Conservation (phyloP, 2,797 vertebrate genomes). For the Ambastaia sidthimunki region DNA sequence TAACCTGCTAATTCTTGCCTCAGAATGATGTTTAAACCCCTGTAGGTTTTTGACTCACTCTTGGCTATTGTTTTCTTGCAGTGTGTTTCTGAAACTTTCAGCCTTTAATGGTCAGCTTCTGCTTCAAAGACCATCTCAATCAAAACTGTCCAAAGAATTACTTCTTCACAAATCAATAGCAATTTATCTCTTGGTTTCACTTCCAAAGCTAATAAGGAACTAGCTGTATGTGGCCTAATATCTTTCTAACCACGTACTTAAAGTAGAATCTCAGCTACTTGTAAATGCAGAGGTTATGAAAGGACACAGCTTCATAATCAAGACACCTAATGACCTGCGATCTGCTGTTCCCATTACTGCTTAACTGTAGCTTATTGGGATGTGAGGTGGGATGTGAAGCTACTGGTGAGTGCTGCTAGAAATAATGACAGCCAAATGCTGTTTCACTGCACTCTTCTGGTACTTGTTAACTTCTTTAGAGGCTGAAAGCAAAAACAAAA, state of each 20-base stretch:
- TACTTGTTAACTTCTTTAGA: neutral
- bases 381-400: neutral
- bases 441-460: neutral
- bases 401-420: neutral
- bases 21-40: neutral
- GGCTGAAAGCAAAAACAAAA: no score
- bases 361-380: neutral
- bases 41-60: conserved; percentile 8
- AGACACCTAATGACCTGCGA: neutral
- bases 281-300: neutral
- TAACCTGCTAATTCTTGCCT: no score
- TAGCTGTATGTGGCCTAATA: neutral
- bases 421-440: neutral
- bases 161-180: conserved; percentile 40
- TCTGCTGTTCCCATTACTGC: neutral
- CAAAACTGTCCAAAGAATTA: conserved; percentile 31
- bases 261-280: neutral
- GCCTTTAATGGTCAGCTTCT: conserved; percentile 36
- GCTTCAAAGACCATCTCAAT: conserved; percentile 37
- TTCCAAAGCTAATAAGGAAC: neutral
- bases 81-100: conserved; percentile 6
- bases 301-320: neutral
- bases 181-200: conserved; percentile 34
- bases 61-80: conserved; percentile 14
- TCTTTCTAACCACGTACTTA: neutral